Conservation (phyloP, 2,797 vertebrate genomes). For the Adrianichthys oophorus region DNA sequence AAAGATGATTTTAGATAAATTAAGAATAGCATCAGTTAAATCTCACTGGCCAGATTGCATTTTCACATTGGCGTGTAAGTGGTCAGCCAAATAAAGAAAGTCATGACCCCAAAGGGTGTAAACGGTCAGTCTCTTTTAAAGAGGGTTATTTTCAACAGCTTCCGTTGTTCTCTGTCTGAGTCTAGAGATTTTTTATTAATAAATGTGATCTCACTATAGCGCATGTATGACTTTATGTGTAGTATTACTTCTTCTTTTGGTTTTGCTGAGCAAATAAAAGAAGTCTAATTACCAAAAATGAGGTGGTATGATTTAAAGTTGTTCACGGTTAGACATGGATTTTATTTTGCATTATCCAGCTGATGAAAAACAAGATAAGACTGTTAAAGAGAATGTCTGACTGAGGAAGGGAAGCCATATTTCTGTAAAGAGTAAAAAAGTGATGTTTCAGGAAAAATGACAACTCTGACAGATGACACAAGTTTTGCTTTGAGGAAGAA, state of each 20-base stretch:
- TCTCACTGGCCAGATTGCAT: slow-evolving; percentile 37
- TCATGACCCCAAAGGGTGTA: slow-evolving; percentile 17
- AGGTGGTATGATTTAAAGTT: background rate
- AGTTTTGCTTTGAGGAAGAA: background rate
- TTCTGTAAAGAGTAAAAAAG: background rate
- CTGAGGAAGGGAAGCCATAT: no score
- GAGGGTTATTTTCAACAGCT: background rate
- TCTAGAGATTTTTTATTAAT: no score
- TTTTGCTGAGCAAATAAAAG: slow-evolving; percentile 4
- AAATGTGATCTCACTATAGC: no score
- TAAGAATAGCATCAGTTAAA: slow-evolving; percentile 25
- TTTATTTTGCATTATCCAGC: background rate
- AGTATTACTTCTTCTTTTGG: slow-evolving; percentile 1
- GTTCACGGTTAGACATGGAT: background rate
- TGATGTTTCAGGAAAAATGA: background rate
- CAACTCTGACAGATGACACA: background rate
- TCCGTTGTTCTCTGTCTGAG: no score
- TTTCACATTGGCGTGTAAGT: slow-evolving; percentile 17
- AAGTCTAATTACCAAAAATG: background rate
- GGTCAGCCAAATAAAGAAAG: slow-evolving; percentile 40
- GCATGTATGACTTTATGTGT: background rate
- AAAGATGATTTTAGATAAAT: slow-evolving; percentile 32
- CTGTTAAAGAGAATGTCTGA: background rate
- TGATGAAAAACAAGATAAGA: background rate
- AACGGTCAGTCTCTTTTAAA: slow-evolving; percentile 34